Evolutionary conservation across 2,113 vertebrate genomes (phyloP).

Genomic region (Euleptes europaea): DNA sequence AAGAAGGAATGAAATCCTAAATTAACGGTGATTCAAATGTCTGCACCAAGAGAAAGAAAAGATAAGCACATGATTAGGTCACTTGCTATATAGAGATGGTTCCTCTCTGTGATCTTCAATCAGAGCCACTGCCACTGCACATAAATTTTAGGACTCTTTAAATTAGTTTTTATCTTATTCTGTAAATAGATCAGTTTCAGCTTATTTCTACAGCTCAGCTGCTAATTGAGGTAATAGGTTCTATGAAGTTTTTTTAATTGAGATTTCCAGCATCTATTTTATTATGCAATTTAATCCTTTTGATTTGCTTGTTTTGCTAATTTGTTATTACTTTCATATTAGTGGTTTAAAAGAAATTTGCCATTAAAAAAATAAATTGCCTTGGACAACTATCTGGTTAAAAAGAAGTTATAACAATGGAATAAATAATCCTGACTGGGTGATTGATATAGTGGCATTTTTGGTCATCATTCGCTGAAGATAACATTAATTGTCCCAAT

Average conservation of each 20-base stretch:
- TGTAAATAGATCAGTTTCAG: not conserved
- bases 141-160: not conserved
- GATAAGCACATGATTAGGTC: not conserved
- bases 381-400: not conserved
- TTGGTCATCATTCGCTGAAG: not conserved
- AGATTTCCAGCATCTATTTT: not conserved
- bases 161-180: not conserved
- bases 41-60: not conserved
- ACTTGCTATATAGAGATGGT: not conserved
- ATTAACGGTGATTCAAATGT: not conserved
- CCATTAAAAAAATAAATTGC: not conserved
- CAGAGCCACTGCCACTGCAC: not conserved
- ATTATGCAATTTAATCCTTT: not conserved
- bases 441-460: not conserved
- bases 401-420: not conserved
- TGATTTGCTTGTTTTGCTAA: not conserved
- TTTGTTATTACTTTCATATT: not conserved
- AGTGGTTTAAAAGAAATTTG: not conserved
- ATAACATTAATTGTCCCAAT: not conserved
- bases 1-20: not conserved
- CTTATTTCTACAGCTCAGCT: not conserved
- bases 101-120: not conserved
- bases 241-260: not conserved
- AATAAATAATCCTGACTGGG: not conserved
- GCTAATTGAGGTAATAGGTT: not conserved